Conservation (phyloP, 2,797 vertebrate species). For the Streptopelia turtur region DNA sequence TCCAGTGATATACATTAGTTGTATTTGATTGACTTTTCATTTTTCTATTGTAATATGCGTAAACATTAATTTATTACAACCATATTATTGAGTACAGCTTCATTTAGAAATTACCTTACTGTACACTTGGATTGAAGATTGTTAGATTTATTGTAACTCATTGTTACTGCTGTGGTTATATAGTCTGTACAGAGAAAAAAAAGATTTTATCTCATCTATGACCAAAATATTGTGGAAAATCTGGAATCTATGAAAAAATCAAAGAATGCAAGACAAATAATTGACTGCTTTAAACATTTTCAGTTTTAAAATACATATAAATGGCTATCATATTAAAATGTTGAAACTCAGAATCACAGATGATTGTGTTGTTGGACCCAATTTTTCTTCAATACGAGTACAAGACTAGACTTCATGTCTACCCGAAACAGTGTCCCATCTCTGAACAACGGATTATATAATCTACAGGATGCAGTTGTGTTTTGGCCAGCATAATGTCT, state of each 20-base stretch:
- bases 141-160: neutral
- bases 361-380: neutral
- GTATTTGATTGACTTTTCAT: neutral
- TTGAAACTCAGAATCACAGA: neutral
- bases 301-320: neutral
- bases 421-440: rapidly evolving
- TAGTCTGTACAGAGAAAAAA: neutral
- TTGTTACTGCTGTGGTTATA: neutral
- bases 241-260: neutral
- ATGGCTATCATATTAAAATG: neutral
- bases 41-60: neutral
- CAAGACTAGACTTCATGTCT: neutral
- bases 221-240: neutral
- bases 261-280: neutral
- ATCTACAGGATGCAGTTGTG: neutral
- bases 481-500: neutral
- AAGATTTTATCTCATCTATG: neutral
- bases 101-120: neutral
- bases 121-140: neutral
- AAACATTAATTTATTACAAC: neutral
- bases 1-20: neutral
- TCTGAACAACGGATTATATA: neutral
- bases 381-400: neutral
- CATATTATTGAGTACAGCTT: neutral
- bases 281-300: neutral